phyloP scores from a whole-genome alignment of 2,113 vertebrate species.

The Bujurquina vittata region DNA sequence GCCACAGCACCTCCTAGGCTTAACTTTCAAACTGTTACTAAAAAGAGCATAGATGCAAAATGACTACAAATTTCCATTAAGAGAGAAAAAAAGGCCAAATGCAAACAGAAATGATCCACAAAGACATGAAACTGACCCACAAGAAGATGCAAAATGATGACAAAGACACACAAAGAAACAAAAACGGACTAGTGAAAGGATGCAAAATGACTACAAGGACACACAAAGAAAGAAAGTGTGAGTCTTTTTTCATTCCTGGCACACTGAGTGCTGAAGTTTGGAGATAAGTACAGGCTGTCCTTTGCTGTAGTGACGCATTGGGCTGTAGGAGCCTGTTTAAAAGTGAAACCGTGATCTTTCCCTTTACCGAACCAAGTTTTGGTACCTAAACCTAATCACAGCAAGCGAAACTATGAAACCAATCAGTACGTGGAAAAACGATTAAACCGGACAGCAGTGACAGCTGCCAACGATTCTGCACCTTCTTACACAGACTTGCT shows the following conservation, averaged over 20 bases:
- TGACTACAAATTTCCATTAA: background rate
- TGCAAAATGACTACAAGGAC: background rate
- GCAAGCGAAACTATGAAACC: too few relatives aligned
- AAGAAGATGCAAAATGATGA: background rate
- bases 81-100: background rate
- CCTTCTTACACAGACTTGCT: background rate
- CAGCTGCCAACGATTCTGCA: background rate
- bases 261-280: background rate
- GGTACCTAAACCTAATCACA: background rate
- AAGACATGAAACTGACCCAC: background rate
- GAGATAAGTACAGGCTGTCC: background rate
- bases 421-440: background rate
- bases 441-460: rapidly evolving
- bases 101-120: background rate
- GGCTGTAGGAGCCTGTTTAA: background rate
- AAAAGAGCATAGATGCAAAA: background rate
- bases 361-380: background rate
- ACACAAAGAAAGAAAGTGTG: background rate
- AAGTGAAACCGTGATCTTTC: background rate
- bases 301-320: background rate
- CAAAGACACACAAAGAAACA: background rate
- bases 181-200: background rate
- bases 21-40: background rate
- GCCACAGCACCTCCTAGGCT: background rate
- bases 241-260: background rate